Conservation (phyloP, 2,797 vertebrate genomes). For the Lacerta bilineata region DNA sequence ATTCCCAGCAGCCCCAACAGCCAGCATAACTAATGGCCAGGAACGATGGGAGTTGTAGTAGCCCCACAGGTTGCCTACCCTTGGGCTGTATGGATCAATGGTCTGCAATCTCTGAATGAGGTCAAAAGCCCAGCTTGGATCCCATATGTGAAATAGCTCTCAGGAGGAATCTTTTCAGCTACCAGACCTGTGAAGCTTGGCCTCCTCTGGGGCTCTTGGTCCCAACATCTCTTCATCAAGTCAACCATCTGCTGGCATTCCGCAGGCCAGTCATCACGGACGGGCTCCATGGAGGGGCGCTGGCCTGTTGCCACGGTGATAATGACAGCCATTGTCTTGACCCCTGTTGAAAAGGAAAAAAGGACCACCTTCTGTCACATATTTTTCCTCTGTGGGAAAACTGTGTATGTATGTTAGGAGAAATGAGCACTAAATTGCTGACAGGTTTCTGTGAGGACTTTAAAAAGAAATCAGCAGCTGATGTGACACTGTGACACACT, state of each 20-base stretch:
- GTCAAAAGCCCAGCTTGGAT: not conserved
- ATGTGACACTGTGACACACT: no score
- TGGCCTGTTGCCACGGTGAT: constrained; percentile 84
- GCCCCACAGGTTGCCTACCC: no score
- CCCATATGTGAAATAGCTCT: not conserved
- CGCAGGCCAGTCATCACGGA: constrained; percentile 80
- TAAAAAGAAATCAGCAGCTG: no score
- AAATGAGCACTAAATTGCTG: no score
- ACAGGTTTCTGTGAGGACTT: no score
- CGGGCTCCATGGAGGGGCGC: constrained; percentile 80
- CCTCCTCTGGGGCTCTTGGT: constrained; percentile 82
- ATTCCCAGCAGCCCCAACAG: no score
- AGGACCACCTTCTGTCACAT: not conserved
- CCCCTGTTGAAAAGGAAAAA: constrained; percentile 75
- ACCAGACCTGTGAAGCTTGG: constrained; percentile 85
- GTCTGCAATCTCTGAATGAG: not conserved
- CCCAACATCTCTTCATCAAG: constrained; percentile 89
- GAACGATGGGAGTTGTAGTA: no score
- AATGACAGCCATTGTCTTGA: constrained; percentile 85
- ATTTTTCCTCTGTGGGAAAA: not conserved
- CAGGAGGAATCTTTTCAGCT: not conserved
- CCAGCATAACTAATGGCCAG: no score
- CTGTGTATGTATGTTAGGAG: no score
- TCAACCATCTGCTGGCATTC: constrained; percentile 85
- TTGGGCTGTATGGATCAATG: not conserved